phyloP scores from a whole-genome alignment of 2,113 vertebrate species.

The Cervus canadensis region DNA sequence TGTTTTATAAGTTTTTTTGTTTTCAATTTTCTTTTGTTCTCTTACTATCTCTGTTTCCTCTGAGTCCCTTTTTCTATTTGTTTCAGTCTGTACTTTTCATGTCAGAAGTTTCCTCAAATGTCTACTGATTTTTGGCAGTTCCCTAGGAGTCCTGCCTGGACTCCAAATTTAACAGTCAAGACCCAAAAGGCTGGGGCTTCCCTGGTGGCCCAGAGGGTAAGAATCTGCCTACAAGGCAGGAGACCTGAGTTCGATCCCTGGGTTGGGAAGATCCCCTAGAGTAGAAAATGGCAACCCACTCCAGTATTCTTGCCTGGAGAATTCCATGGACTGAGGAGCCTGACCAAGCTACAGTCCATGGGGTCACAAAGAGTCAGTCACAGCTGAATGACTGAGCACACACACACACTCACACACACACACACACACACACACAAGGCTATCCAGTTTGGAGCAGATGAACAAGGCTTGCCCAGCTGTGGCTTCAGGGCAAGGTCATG shows the following conservation, averaged over 20 bases:
- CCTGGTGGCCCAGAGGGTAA: neutral
- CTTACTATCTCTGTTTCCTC: neutral
- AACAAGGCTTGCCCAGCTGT: neutral
- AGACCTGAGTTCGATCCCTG: neutral
- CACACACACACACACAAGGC: neutral
- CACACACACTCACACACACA: neutral
- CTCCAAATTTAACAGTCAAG: neutral
- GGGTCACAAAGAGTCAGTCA: neutral
- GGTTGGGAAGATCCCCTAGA: neutral
- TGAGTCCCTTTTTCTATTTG: neutral
- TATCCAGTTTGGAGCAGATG: neutral
- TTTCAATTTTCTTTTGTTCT: neutral
- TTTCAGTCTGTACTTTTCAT: neutral
- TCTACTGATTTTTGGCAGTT: neutral
- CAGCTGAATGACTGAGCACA: neutral
- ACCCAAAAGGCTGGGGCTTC: neutral
- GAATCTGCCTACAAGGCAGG: neutral
- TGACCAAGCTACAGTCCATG: neutral
- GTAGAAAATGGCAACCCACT: neutral
- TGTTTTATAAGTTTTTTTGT: neutral
- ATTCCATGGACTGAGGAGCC: neutral
- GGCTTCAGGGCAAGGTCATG: neutral
- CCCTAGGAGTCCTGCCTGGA: neutral
- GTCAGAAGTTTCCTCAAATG: neutral
- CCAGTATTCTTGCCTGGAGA: neutral